Evolutionary conservation across 2,113 vertebrate species (phyloP), one percentile per base, ranked within the genome.

Genomic region (Ailuropoda melanoleuca): DNA sequence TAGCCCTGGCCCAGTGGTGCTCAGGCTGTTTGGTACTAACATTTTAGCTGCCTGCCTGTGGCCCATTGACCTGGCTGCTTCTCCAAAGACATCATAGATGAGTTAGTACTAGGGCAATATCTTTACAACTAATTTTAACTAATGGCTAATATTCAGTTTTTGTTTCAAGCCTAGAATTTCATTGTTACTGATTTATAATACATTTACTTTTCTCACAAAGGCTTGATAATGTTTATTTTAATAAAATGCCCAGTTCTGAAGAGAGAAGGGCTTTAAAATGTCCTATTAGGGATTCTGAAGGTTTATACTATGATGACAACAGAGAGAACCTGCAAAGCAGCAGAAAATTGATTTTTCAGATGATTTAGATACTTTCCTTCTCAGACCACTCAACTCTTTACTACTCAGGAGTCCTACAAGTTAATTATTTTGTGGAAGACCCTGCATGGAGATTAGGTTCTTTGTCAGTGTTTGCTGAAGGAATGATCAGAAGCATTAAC

Each of bases 311-410:
- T 90, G 48, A 80, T 66, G 48, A 72, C 46, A 60, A 56, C 55
- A 93, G 74, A 64, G 53, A 74, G 75, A 95, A 74, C 19, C 72
- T 55, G n/a, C 50, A 55, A 48, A 88, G 53, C 56, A 39, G 48
- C 85, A 81, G 85, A 94, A 94, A 97, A 81, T 80, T 43, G 34
- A 83, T 62, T 92, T 90, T 95, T 92, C 43, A 37, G n/a, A 24
- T 80, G 48, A 48, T 78, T 93, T 91, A 95, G 60, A 84, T 84
- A 60, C 23, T 90, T 93, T 37, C 17, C 72, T 87, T 80, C 83
- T 83, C 14, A 50, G 62, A 88, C 55, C 23, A 64, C 37, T 64
- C 62, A 94, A 34, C 77, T 96, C 55, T 72, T 78, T 90, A 77
- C 88, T 75, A 39, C 75, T 81, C 18, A 29, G 75, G 60, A 92